Percentiles rank a stretch among this genome's conserved stretches.
Conservation (phyloP, 2,113 vertebrate species). For the Calidris pugnax region DNA sequence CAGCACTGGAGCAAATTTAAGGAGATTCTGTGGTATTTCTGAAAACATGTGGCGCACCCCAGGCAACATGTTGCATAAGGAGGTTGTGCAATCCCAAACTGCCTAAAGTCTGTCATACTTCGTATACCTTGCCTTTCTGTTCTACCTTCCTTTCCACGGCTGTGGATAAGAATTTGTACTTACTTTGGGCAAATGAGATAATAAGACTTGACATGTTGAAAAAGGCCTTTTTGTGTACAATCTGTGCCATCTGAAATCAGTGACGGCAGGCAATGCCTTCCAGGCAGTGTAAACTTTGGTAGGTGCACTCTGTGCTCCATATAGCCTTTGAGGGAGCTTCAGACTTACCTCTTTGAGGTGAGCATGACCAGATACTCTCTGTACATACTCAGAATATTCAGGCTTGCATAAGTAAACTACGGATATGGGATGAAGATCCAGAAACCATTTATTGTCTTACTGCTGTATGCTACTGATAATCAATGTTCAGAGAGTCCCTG, state of each 20-base stretch:
- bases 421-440: background rate
- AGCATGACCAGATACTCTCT: background rate
- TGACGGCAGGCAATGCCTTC: background rate
- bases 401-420: background rate
- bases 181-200: background rate
- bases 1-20: background rate
- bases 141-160: background rate
- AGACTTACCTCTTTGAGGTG: background rate
- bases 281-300: background rate
- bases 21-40: constrained; percentile 7
- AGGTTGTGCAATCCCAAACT: constrained; percentile 2
- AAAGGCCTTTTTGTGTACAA: background rate
- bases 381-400: background rate
- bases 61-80: constrained; percentile 23
- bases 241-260: background rate
- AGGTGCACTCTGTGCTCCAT: background rate
- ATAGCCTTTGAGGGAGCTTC: background rate
- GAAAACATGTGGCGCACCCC: background rate
- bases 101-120: background rate
- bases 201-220: background rate
- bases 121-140: background rate
- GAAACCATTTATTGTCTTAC: background rate
- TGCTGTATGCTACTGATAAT: background rate
- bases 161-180: background rate
- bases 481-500: background rate